Conservation (phyloP, 2,888 invertebrate genomes). For the Apamea epomidion region DNA sequence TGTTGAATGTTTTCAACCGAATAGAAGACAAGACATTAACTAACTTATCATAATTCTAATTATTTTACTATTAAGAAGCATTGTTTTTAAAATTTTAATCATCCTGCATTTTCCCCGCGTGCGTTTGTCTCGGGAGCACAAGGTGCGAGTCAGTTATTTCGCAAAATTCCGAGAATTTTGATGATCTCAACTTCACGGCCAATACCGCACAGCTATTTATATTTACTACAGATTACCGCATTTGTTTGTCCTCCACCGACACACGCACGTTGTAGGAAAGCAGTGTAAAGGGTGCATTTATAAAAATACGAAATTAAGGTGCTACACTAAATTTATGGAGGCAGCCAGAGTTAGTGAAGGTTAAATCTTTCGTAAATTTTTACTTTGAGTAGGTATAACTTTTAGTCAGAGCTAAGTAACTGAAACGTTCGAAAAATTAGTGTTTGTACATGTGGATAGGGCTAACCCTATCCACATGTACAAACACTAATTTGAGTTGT, state of each 20-base stretch:
- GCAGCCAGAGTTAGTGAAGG: conserved; percentile 22
- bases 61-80: neutral
- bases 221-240: conserved; percentile 41
- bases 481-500: too few species aligned
- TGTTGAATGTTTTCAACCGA: neutral
- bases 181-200: conserved; percentile 76
- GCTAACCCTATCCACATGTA: too few species aligned
- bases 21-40: neutral
- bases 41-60: neutral
- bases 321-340: neutral
- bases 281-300: conserved; percentile 40
- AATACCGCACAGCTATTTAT: conserved; percentile 34
- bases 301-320: neutral
- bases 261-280: neutral
- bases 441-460: neutral
- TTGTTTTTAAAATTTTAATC: conserved; percentile 1
- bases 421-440: neutral
- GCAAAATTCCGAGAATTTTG: conserved; percentile 77
- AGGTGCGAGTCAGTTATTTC: conserved; percentile 11
- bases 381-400: neutral
- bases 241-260: conserved; percentile 21
- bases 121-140: neutral
- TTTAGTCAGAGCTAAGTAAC: neutral
- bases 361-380: conserved; percentile 35
- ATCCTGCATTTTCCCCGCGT: neutral